A percentile compares a stretch with the other conserved stretches of the same genome.
These are phyloP conservation scores for Grantiella picta DNA, from an alignment of 2,113 vertebrate species.

Conservation along the genomic window DNA sequence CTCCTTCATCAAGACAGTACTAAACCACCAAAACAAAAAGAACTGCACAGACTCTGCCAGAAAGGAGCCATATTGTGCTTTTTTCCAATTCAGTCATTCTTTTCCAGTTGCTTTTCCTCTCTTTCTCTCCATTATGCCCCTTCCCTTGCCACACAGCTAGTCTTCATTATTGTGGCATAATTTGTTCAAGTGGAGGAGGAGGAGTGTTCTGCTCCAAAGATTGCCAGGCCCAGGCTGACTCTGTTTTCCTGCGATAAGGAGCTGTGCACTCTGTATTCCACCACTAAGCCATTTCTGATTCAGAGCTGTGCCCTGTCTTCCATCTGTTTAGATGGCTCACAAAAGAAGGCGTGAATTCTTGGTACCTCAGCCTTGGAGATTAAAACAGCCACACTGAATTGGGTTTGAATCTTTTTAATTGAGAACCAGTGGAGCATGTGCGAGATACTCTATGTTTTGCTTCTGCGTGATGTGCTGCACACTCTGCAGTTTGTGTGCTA, in stretches of 20 bases:
- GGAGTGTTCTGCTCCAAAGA: slow-evolving; percentile 1
- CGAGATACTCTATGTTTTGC: background rate
- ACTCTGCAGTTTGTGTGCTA: background rate
- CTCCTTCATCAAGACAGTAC: background rate
- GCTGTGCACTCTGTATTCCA: background rate
- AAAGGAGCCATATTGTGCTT: background rate
- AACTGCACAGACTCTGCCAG: background rate
- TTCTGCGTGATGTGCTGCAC: background rate
- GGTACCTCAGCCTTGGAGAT: slow-evolving; percentile 3
- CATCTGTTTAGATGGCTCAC: slow-evolving; percentile 2
- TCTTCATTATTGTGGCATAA: background rate
- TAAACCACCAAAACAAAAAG: background rate
- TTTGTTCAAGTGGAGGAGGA: background rate
- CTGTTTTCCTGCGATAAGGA: slow-evolving; percentile 42
- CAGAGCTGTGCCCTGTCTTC: background rate
- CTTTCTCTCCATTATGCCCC: background rate
- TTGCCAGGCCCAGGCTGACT: background rate
- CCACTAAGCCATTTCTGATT: slow-evolving; percentile 13
- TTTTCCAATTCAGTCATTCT: background rate
- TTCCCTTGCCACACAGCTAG: background rate
- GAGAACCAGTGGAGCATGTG: slow-evolving; percentile 17
- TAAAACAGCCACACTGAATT: slow-evolving; percentile 6
- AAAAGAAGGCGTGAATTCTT: background rate
- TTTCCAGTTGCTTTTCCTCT: background rate
- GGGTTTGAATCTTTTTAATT: slow-evolving; percentile 29